Evolutionary conservation across 2,888 invertebrate species (phyloP).

Genomic region (Andrena camellia): DNA sequence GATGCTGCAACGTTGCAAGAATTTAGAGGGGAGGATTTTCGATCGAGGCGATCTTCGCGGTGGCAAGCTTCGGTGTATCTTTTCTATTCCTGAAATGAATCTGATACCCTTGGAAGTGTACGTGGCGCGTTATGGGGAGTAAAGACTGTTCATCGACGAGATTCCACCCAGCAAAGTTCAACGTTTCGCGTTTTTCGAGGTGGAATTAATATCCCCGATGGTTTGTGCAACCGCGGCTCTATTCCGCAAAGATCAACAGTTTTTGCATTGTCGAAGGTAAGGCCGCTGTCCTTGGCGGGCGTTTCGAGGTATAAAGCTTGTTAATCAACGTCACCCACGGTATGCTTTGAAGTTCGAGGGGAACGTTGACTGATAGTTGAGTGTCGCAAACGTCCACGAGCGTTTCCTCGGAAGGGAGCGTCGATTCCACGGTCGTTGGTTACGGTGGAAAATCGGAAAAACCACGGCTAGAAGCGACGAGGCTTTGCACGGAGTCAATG

Average conservation of each 20-base stretch:
- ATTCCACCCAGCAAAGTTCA: constrained; percentile 7
- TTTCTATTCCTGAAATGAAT: not conserved
- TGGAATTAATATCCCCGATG: not conserved
- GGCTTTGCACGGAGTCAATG: constrained; percentile 61
- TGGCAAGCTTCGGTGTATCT: not conserved
- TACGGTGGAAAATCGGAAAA: constrained; percentile 43
- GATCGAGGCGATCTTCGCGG: not conserved
- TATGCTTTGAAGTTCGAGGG: not conserved
- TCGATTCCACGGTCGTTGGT: constrained; percentile 3
- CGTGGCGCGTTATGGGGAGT: not conserved
- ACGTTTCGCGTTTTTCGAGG: constrained; percentile 1
- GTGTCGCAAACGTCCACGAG: constrained; percentile 2
- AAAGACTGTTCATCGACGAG: not conserved
- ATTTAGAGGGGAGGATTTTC: not conserved
- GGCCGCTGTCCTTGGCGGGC: not conserved
- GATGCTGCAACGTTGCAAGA: not conserved
- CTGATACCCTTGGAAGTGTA: not conserved
- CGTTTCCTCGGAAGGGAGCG: constrained; percentile 12
- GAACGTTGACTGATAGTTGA: not conserved
- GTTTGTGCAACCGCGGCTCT: not conserved
- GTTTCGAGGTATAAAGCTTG: not conserved
- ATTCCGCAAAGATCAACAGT: not conserved
- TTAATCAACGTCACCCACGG: constrained; percentile 13
- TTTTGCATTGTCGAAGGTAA: constrained; percentile 5
- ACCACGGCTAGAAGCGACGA: constrained; percentile 20